These are phyloP conservation scores for Anser cygnoides DNA, from an alignment of 2,113 vertebrate genomes.

Conservation along the genomic window DNA sequence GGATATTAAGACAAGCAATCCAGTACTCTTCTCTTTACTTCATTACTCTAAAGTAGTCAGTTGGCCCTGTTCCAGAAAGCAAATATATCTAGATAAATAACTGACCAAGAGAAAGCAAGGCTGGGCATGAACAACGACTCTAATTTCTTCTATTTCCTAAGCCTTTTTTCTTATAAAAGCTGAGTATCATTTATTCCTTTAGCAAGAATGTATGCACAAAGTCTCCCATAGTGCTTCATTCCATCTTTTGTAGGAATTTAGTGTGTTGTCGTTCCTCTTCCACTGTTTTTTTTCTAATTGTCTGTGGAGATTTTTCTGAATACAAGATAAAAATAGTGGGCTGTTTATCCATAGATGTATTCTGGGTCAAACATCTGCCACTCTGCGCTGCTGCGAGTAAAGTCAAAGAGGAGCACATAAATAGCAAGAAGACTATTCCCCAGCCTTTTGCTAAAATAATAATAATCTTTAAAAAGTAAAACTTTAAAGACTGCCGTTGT, in stretches of 20 bases:
- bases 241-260: neutral
- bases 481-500: neutral
- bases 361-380: neutral
- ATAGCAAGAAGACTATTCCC: neutral
- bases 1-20: conserved; percentile 12
- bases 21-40: conserved; percentile 27
- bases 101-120: neutral
- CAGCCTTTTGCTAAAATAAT: neutral
- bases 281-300: neutral
- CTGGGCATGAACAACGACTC: neutral
- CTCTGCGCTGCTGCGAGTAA: neutral
- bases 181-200: neutral
- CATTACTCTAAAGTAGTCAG: conserved; percentile 7
- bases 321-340: neutral
- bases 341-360: neutral
- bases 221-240: neutral
- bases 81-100: neutral
- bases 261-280: neutral
- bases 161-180: neutral
- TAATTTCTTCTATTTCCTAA: neutral
- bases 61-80: neutral
- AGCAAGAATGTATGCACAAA: neutral
- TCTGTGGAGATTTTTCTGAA: neutral
- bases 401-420: neutral
- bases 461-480: neutral